These are phyloP conservation scores for Pseudachorutes palmiensis DNA, from an alignment of 1,140 invertebrate genomes.

Conservation along the genomic window DNA sequence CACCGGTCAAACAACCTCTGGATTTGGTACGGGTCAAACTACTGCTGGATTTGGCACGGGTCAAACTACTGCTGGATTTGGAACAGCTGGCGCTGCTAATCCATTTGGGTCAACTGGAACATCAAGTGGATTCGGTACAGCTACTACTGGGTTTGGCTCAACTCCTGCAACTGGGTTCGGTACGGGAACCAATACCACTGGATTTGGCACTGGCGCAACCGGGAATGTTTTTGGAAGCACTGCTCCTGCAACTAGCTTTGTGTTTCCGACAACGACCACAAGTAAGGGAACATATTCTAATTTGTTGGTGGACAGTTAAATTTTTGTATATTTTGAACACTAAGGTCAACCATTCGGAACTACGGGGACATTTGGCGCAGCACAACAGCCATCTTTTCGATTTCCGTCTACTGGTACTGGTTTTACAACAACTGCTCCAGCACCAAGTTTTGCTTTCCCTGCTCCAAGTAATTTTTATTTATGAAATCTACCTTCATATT, in stretches of 20 bases:
- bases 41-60: no score
- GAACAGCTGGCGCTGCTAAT: slow-evolving; percentile 16
- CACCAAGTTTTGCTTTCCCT: slow-evolving; percentile 18
- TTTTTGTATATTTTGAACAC: neutral
- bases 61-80: slow-evolving; percentile 33
- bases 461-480: neutral
- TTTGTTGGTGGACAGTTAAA: no score
- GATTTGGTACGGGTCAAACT: slow-evolving; percentile 22
- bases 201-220: slow-evolving; percentile 41
- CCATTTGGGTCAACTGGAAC: no score
- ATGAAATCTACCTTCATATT: neutral
- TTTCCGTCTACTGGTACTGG: neutral
- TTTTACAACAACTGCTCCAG: slow-evolving; percentile 5
- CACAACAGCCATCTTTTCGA: no score
- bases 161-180: slow-evolving; percentile 30
- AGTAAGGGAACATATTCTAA: no score
- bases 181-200: slow-evolving; percentile 31
- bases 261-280: no score
- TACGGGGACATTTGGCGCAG: neutral
- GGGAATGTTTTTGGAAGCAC: slow-evolving; percentile 12
- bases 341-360: neutral
- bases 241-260: no score
- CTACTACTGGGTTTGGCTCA: slow-evolving; percentile 43
- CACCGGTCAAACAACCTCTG: slow-evolving; percentile 29
- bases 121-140: slow-evolving; percentile 36